Conservation (phyloP, 2,888 invertebrate species). For the Leptarthrus brevirostris region DNA sequence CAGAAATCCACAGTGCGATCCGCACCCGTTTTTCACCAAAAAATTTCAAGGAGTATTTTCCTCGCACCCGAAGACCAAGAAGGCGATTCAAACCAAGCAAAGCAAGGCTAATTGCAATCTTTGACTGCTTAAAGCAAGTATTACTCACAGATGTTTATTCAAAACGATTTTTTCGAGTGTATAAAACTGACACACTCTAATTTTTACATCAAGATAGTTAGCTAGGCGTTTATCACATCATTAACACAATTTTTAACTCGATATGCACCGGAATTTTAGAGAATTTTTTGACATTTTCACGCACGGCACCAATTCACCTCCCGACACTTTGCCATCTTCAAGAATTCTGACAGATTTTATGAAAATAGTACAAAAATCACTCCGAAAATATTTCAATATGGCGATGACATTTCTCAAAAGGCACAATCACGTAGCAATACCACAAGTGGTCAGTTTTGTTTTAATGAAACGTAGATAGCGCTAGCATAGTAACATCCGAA, state of each 20-base stretch:
- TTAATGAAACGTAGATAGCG: too few relatives aligned
- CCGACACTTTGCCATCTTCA: slow-evolving; percentile 47
- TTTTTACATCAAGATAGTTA: slow-evolving; percentile 39
- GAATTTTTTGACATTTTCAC: slow-evolving; percentile 49
- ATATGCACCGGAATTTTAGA: slow-evolving; percentile 46
- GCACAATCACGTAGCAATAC: too few relatives aligned
- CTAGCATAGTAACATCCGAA: too few relatives aligned
- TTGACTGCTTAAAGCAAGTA: slow-evolving; percentile 10
- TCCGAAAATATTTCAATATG: slow-evolving; percentile 41
- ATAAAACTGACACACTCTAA: slow-evolving; percentile 49
- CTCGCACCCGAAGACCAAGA: not conserved
- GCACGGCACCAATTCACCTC: slow-evolving; percentile 42
- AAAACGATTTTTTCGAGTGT: slow-evolving; percentile 46
- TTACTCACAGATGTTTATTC: slow-evolving; percentile 52
- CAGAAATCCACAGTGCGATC: not conserved
- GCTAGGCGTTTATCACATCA: slow-evolving; percentile 50
- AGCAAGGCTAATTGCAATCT: slow-evolving; percentile 29
- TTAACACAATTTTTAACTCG: slow-evolving; percentile 48
- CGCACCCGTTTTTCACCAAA: not conserved
- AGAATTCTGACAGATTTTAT: slow-evolving; percentile 43
- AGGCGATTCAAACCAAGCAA: not conserved
- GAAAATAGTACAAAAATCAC: slow-evolving; percentile 3
- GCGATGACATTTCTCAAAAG: not conserved
- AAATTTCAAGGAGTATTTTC: slow-evolving; percentile 19
- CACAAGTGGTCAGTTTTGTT: not conserved